Percentiles rank a stretch among this genome's conserved stretches.
Evolutionary conservation across 1,140 invertebrate genomes (phyloP).

Genomic region (Ostrea edulis): DNA sequence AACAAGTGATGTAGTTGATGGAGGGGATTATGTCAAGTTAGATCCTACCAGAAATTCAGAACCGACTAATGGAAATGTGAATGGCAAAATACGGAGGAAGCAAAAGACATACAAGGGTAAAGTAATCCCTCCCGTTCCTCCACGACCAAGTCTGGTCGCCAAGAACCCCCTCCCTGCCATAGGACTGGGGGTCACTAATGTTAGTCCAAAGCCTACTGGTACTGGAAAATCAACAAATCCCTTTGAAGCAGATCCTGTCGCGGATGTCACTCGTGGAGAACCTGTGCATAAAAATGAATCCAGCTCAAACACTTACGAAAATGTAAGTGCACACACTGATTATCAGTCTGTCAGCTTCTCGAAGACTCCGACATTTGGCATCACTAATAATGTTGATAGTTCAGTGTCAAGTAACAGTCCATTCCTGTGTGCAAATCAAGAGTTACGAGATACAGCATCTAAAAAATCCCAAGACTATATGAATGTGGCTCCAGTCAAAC

Average conservation of each 20-base stretch:
- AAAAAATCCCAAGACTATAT: conserved; percentile 39
- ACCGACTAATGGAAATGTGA: neutral
- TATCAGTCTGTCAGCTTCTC: neutral
- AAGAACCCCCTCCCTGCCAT: conserved; percentile 52
- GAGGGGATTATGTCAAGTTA: neutral
- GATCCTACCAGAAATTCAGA: neutral
- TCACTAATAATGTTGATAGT: neutral
- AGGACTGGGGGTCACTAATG: neutral
- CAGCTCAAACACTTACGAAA: conserved; percentile 19
- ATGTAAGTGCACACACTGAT: conserved; percentile 34
- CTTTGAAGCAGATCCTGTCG: conserved; percentile 14
- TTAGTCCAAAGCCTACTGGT: neutral
- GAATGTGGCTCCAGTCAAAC: conserved; percentile 46
- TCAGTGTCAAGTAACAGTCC: neutral
- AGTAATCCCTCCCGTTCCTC: conserved; percentile 47
- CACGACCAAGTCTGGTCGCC: conserved; percentile 18
- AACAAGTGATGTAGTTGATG: neutral
- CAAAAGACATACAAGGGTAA: conserved; percentile 25
- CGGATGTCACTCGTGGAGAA: neutral
- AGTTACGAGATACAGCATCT: neutral
- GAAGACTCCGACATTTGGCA: neutral
- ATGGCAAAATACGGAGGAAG: neutral
- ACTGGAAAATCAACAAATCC: conserved; percentile 28
- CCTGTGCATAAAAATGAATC: conserved; percentile 39
- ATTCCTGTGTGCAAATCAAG: conserved; percentile 38